These are phyloP conservation scores for Lutraria rhynchaena DNA, from an alignment of 1,140 invertebrate genomes.

Conservation along the genomic window DNA sequence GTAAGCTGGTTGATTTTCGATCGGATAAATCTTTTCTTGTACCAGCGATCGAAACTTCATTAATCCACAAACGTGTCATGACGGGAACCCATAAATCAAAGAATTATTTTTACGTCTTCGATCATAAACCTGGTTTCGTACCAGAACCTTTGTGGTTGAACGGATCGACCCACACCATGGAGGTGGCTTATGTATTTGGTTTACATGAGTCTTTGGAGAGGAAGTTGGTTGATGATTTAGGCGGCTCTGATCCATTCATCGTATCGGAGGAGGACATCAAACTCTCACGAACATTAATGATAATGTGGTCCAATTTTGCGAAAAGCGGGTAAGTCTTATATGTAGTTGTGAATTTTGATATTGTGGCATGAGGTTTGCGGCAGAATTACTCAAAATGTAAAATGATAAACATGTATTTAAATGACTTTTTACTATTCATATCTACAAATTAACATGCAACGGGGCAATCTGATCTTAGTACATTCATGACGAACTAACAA, in stretches of 20 bases:
- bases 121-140: not conserved
- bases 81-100: too few species aligned
- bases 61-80: slow-evolving; percentile 23
- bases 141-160: slow-evolving; percentile 12
- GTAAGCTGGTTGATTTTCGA: slow-evolving; percentile 43
- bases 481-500: too few species aligned
- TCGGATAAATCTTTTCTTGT: slow-evolving; percentile 59
- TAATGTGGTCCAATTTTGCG: slow-evolving; percentile 48
- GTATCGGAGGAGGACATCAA: slow-evolving; percentile 5
- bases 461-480: too few species aligned
- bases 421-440: too few species aligned
- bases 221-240: not conserved
- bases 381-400: too few species aligned
- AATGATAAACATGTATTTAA: too few species aligned
- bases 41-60: slow-evolving; percentile 24
- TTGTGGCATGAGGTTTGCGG: too few species aligned
- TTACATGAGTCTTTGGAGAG: slow-evolving; percentile 7
- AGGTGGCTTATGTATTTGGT: slow-evolving; percentile 42
- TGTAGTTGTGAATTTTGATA: not conserved
- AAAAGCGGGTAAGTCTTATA: slow-evolving; percentile 28
- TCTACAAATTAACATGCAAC: too few species aligned
- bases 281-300: slow-evolving; percentile 33
- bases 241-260: not conserved
- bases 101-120: slow-evolving; percentile 47
- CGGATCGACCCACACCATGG: slow-evolving; percentile 31